Percentiles rank a stretch among this genome's conserved stretches.
These are phyloP conservation scores for Stratiomys singularior DNA, from an alignment of 2,888 invertebrate species.

Conservation along the genomic window DNA sequence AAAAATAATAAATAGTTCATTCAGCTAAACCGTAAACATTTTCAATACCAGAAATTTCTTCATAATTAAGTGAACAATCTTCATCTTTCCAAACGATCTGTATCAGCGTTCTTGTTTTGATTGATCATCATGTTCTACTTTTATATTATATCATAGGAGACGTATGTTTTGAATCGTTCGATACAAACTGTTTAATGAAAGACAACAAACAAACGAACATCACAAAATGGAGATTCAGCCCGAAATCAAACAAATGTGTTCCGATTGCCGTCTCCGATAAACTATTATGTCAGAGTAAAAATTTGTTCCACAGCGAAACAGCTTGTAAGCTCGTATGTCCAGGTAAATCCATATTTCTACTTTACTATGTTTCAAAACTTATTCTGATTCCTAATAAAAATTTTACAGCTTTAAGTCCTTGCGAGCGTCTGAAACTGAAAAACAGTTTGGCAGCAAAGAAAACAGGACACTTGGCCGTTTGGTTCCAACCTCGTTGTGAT, in stretches of 20 bases:
- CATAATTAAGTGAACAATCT: too few species aligned
- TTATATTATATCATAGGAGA: conserved; percentile 75
- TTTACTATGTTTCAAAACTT: neutral
- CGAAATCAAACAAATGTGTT: conserved; percentile 80
- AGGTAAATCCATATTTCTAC: too few species aligned
- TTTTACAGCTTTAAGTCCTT: conserved; percentile 81
- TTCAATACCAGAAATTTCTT: too few species aligned
- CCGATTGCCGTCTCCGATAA: conserved; percentile 69
- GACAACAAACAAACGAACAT: conserved; percentile 61
- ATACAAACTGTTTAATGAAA: conserved; percentile 68
- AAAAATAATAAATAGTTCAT: too few species aligned
- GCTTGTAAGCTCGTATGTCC: conserved; percentile 86
- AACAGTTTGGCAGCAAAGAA: conserved; percentile 78
- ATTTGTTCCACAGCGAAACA: conserved; percentile 83
- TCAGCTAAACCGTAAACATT: too few species aligned
- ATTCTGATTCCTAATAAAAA: too few species aligned
- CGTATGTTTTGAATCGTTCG: conserved; percentile 81
- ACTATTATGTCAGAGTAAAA: conserved; percentile 84
- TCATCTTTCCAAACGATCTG: too few species aligned
- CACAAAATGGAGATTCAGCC: conserved; percentile 80
- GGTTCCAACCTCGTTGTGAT: conserved; percentile 82
- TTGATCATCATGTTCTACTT: too few species aligned
- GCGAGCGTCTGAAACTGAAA: conserved; percentile 82
- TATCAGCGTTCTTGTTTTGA: too few species aligned
- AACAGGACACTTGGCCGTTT: conserved; percentile 66